Percentiles rank a stretch among this genome's conserved stretches.
Evolutionary conservation across 2,113 vertebrate species (phyloP).

Genomic region (Ammodytes marinus): DNA sequence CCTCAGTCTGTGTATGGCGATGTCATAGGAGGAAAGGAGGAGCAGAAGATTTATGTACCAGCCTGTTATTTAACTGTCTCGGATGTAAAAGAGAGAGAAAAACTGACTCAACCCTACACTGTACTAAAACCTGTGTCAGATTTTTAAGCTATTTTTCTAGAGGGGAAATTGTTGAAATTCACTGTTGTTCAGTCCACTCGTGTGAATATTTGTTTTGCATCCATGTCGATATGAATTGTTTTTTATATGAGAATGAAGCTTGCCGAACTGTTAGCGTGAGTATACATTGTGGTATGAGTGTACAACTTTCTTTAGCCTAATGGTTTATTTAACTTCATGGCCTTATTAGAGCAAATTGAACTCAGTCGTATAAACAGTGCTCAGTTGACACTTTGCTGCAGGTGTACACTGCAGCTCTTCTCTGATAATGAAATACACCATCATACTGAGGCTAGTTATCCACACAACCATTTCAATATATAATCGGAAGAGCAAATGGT

Average conservation of each 20-base stretch:
- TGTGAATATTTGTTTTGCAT: constrained; percentile 78
- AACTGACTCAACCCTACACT: constrained; percentile 76
- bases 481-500: constrained; percentile 23
- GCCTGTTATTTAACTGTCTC: constrained; percentile 73
- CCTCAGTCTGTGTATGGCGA: constrained; percentile 45
- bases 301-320: constrained; percentile 35
- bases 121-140: constrained; percentile 81
- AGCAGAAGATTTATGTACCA: constrained; percentile 69
- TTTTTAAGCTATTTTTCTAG: constrained; percentile 88
- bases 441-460: background rate
- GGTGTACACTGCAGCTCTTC: constrained; percentile 44
- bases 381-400: constrained; percentile 51
- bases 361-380: constrained; percentile 36
- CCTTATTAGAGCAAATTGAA: constrained; percentile 69
- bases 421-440: constrained; percentile 16
- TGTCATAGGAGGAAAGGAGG: constrained; percentile 78
- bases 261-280: constrained; percentile 70
- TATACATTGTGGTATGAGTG: constrained; percentile 66
- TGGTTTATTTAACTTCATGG: constrained; percentile 69
- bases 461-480: constrained; percentile 13
- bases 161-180: constrained; percentile 72
- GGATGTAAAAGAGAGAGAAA: constrained; percentile 64
- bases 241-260: constrained; percentile 75
- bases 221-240: constrained; percentile 76
- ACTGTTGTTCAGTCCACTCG: constrained; percentile 77